Conservation (phyloP, 2,888 invertebrate genomes). For the Stratiomys singularior region DNA sequence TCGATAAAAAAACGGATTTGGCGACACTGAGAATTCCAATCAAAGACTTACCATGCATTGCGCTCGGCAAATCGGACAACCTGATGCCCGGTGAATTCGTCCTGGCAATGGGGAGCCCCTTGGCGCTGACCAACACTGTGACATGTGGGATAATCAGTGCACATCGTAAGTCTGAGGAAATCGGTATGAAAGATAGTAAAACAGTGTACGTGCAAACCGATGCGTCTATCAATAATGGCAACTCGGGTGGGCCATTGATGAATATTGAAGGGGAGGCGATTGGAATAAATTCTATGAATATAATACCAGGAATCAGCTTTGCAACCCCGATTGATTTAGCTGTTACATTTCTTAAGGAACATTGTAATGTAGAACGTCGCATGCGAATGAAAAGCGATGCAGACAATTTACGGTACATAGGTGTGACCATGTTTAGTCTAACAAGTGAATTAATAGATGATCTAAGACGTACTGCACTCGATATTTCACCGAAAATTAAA, state of each 20-base stretch:
- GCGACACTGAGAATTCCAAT: slow-evolving; percentile 85
- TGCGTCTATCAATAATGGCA: slow-evolving; percentile 94
- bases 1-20: slow-evolving; percentile 86
- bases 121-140: slow-evolving; percentile 89
- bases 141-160: slow-evolving; percentile 90
- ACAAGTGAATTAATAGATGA: too few relatives aligned
- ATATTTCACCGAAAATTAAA: background rate
- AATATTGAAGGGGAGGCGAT: slow-evolving; percentile 95
- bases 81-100: slow-evolving; percentile 93
- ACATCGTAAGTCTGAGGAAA: slow-evolving; percentile 75
- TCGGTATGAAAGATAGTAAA: slow-evolving; percentile 74
- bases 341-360: slow-evolving; percentile 79
- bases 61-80: slow-evolving; percentile 79
- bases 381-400: slow-evolving; percentile 70
- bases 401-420: too few relatives aligned
- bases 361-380: slow-evolving; percentile 75
- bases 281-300: slow-evolving; percentile 93
- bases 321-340: slow-evolving; percentile 93
- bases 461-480: background rate
- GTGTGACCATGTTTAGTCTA: too few relatives aligned
- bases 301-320: slow-evolving; percentile 93
- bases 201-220: slow-evolving; percentile 96
- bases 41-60: slow-evolving; percentile 79
- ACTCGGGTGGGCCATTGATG: slow-evolving; percentile 93
- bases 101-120: slow-evolving; percentile 91